Evolutionary conservation across 2,888 invertebrate genomes (phyloP), one percentile per base, ranked within the genome.

Genomic region (Germaria angustata): DNA sequence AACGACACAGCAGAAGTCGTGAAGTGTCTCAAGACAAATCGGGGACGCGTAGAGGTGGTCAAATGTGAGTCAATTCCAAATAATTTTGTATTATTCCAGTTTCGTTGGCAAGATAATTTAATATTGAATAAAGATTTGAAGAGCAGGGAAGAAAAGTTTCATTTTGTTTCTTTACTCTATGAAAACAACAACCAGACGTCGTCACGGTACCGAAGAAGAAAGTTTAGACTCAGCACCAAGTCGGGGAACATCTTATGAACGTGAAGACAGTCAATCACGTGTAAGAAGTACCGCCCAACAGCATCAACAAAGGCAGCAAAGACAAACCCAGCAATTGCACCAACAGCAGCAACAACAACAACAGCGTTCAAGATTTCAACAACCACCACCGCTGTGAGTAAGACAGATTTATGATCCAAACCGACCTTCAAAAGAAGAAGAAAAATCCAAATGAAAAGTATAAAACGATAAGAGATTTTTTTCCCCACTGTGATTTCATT

Each of bases 171-270:
- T 36, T 5, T 15, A 22, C 7, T 36, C 8, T 9, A 9, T 5
- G 6, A 57, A 34, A 15, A 22, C 1, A 8, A 17, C 6, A 24
- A 81, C 68, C 76, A 89, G 89, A 49, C 87, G 88, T 8, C 87
- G 87, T 71, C 85, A 85, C 34, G 86, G 84, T 24, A 85, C 84
- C 22, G 85, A 86, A 73, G 87, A 85, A 53, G 89, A 89, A 86
- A 87, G 87, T 75, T 89, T 89, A 87, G 88, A 89, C 55, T 89
- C 89, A 59, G 88, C 86, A 75, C 87, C 87, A 53, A 89, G 88
- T 84, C 85, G 89, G 28, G 89, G 87, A 75, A 88, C 87, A 53
- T 89, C 89, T 57, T 88, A 89, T 76, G 87, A 89, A 46, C 88
- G 89, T 20, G 86, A 86, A 80, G 73, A 49, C 46, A 88, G 87